phyloP scores from a whole-genome alignment of 2,888 invertebrate species.

The Ornithoptera priamus region DNA sequence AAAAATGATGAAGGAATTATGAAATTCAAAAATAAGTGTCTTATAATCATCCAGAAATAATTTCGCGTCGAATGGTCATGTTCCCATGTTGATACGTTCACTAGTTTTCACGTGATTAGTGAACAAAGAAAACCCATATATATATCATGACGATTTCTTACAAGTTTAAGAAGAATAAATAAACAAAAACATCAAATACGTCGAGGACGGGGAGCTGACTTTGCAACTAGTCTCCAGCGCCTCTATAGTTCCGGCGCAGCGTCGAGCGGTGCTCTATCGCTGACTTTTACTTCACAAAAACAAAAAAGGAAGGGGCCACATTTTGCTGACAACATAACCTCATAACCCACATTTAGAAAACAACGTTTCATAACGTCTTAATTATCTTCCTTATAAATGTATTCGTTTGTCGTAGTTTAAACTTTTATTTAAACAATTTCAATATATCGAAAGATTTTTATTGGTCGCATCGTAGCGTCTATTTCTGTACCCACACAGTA shows the following conservation, averaged over 20 bases:
- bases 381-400: not conserved
- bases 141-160: not conserved
- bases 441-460: too few species aligned
- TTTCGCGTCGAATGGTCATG: too few species aligned
- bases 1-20: too few species aligned
- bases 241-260: slow-evolving; percentile 19
- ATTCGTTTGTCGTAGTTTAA: not conserved
- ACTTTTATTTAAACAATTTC: too few species aligned
- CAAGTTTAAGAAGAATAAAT: not conserved
- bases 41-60: too few species aligned
- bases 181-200: slow-evolving; percentile 3
- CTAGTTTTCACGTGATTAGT: not conserved
- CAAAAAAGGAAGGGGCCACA: slow-evolving; percentile 3
- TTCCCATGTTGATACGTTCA: too few species aligned
- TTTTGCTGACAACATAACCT: slow-evolving; percentile 19
- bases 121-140: not conserved
- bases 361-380: slow-evolving; percentile 1
- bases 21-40: too few species aligned
- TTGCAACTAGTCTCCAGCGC: slow-evolving; percentile 12
- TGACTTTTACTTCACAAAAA: slow-evolving; percentile 7
- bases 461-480: too few species aligned
- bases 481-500: too few species aligned
- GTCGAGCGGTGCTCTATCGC: slow-evolving; percentile 5
- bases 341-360: slow-evolving; percentile 12
- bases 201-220: slow-evolving; percentile 3